Percentiles rank a stretch among this genome's conserved stretches.
These are phyloP conservation scores for Xestia ashworthii DNA, from an alignment of 2,888 invertebrate genomes.

Conservation along the genomic window DNA sequence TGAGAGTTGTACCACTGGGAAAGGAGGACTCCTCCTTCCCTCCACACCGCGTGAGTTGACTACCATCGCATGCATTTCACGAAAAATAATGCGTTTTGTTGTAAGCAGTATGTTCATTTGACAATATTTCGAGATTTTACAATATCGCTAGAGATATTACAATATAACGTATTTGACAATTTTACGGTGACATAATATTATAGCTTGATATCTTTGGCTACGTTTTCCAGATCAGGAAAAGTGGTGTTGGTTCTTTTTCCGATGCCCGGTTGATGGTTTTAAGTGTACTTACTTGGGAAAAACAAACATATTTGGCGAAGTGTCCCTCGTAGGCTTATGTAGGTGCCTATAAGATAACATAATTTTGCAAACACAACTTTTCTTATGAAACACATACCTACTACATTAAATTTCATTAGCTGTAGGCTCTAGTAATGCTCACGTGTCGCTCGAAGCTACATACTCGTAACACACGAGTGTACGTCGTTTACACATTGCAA, in stretches of 20 bases:
- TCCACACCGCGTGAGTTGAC: too few relatives aligned
- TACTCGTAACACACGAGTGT: slow-evolving; percentile 9
- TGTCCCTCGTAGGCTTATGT: background rate
- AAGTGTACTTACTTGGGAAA: background rate
- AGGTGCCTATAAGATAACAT: background rate
- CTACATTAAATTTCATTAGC: slow-evolving; percentile 26
- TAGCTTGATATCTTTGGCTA: background rate
- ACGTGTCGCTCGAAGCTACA: slow-evolving; percentile 44
- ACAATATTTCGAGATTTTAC: too few relatives aligned
- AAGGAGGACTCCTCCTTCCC: too few relatives aligned
- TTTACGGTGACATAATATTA: too few relatives aligned
- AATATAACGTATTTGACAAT: too few relatives aligned
- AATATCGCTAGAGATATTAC: too few relatives aligned
- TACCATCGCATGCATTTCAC: too few relatives aligned
- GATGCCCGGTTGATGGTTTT: background rate
- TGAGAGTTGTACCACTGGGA: too few relatives aligned
- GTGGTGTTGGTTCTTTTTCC: background rate
- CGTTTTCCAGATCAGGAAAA: background rate
- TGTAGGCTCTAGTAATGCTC: slow-evolving; percentile 7
- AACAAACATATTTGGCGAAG: background rate
- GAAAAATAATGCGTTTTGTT: too few relatives aligned
- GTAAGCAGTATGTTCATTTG: too few relatives aligned
- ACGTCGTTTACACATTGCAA: slow-evolving; percentile 28
- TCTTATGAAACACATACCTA: slow-evolving; percentile 31
- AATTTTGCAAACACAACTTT: background rate